Evolutionary conservation across 1,140 invertebrate species (phyloP).

Genomic region (Aphaenogaster ashmeadi): DNA sequence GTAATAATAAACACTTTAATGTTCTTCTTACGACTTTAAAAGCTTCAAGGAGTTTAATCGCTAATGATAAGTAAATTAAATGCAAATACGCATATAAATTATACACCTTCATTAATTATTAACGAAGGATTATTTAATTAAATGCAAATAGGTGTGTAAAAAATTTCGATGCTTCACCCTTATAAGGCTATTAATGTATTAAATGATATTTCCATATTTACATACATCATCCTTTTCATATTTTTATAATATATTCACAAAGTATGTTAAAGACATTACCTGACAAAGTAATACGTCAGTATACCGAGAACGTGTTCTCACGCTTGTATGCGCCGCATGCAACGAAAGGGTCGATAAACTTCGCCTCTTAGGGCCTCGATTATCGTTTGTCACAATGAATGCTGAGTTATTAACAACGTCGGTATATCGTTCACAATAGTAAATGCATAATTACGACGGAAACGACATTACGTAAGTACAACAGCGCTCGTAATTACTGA

Average conservation of each 20-base stretch:
- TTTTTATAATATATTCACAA: conserved; percentile 46
- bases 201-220: conserved; percentile 7
- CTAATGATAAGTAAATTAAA: conserved; percentile 12
- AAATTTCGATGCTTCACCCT: conserved; percentile 5
- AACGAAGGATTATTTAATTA: background rate
- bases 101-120: background rate
- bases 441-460: conserved; percentile 42
- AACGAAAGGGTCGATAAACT: conserved; percentile 43
- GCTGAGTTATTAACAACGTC: conserved; percentile 37
- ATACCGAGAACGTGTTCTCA: conserved; percentile 28
- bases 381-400: conserved; percentile 51
- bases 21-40: background rate
- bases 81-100: conserved; percentile 1
- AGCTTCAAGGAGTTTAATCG: background rate
- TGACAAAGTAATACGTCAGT: conserved; percentile 26
- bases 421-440: conserved; percentile 31
- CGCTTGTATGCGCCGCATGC: background rate
- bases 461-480: conserved; percentile 51
- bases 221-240: background rate
- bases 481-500: conserved; percentile 18
- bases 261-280: conserved; percentile 31
- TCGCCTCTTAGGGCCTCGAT: conserved; percentile 35
- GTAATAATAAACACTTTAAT: background rate
- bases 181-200: conserved; percentile 3
- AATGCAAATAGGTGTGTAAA: background rate